phyloP scores from a whole-genome alignment of 2,888 invertebrate genomes.

The Xylota sylvarum region DNA sequence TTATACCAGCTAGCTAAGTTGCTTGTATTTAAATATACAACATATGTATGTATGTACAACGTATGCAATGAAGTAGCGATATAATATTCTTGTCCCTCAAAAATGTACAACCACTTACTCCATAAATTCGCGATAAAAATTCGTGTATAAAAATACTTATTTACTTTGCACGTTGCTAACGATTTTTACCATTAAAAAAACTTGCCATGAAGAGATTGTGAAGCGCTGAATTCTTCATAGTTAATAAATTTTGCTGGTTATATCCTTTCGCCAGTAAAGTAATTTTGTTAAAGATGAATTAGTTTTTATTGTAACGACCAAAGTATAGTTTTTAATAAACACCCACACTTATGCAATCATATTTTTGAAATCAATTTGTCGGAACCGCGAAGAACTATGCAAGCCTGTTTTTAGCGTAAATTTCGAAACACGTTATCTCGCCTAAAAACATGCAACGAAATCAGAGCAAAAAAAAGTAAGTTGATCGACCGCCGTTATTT shows the following conservation, averaged over 20 bases:
- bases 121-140: neutral
- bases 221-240: constrained; percentile 20
- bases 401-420: neutral
- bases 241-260: constrained; percentile 6
- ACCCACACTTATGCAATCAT: neutral
- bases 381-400: constrained; percentile 5
- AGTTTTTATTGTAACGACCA: neutral
- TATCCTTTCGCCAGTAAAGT: constrained; percentile 11
- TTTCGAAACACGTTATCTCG: neutral
- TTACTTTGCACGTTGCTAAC: constrained; percentile 49
- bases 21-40: no score
- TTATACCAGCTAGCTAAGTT: no score
- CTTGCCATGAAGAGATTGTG: constrained; percentile 18
- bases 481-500: neutral
- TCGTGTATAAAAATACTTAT: constrained; percentile 6
- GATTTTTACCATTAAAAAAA: constrained; percentile 58
- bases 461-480: neutral
- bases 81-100: neutral
- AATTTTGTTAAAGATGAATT: constrained; percentile 1
- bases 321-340: neutral
- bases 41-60: neutral
- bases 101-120: neutral
- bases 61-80: neutral
- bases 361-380: neutral
- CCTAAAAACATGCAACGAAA: constrained; percentile 15